phyloP scores from a whole-genome alignment of 1,140 invertebrate species.

The Heliconius himera region DNA sequence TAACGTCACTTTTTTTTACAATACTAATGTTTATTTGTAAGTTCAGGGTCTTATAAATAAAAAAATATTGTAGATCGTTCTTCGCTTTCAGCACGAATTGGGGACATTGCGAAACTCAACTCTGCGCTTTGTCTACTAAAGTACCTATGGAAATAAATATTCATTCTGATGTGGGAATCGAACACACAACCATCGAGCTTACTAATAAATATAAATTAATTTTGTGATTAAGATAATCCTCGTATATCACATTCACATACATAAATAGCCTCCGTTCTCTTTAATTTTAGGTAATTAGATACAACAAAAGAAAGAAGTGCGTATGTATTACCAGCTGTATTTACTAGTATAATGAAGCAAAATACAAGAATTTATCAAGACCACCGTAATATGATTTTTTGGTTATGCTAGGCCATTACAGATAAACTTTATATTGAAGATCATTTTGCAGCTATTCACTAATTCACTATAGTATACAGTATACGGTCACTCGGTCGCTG shows the following conservation, averaged over 20 bases:
- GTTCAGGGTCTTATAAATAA: background rate
- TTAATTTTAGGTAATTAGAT: background rate
- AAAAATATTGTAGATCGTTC: too few species aligned
- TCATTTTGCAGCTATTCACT: constrained; percentile 31
- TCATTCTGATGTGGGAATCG: too few species aligned
- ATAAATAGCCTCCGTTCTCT: background rate
- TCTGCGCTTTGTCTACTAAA: too few species aligned
- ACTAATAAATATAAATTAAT: background rate
- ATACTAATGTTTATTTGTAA: background rate
- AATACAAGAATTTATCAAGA: background rate
- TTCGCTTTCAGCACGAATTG: too few species aligned
- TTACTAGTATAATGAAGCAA: background rate
- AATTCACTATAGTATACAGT: background rate
- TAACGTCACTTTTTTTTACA: background rate
- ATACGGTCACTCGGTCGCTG: constrained; percentile 22
- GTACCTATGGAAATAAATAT: too few species aligned
- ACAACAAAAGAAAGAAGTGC: background rate
- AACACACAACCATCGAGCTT: too few species aligned
- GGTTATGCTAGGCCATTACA: constrained; percentile 18
- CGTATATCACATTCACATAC: background rate
- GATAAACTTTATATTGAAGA: constrained; percentile 28
- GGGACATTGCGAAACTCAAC: too few species aligned
- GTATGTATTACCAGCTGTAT: constrained; percentile 1
- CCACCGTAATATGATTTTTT: constrained; percentile 10
- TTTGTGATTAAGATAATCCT: background rate